Base-by-base conservation (phyloP, 2,113 vertebrate genomes). In the Zosterops japonicus region DNA sequence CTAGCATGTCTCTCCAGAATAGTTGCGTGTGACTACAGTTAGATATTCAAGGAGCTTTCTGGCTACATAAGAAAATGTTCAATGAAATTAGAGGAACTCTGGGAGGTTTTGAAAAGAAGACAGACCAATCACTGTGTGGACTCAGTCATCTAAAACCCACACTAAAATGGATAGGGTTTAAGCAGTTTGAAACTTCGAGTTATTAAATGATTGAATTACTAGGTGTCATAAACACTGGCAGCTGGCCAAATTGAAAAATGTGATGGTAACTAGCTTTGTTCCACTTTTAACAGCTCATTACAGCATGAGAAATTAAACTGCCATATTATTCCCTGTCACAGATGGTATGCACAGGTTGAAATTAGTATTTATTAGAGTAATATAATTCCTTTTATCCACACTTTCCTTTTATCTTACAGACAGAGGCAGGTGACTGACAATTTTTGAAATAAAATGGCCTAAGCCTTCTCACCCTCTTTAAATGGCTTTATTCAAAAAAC, bases 191-290 rank as follows among this genome's bases (percentile, higher is more conserved):
- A 93, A 70, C 16, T 13, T 81, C 1, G 3, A 47, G 55, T 80
- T 89, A 72, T 93, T 93, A 91, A 94, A 95, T 86, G 57, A 83
- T 86, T 82, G 36, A 93, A 93, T 74, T 93, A 93, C 42, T 90
- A 87, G 52, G 80, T 76, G 14, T 82, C 94, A 81, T 94, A 97
- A 93, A 56, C 27, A 61, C n/a, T 91, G 93, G 63, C 59, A 91
- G 36, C 53, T 94, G 70, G 52, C 65, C 57, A 79, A 82, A 59
- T 87, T 88, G 81, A 97, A 96, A 90, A 83, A 89, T 82, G 41
- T 96, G 61, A 83, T 86, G 84, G 84, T 9, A 46, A 71, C 63
- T 52, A 81, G 28, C 49, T 89, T 89, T 96, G 41, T 87, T 95
- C 76, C 67, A 87, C 65, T 57, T 94, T 92, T 89, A 97, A 81